Percentiles rank a stretch among this genome's conserved stretches.
phyloP scores from a whole-genome alignment of 2,797 vertebrate species.

The Amazona ochrocephala region DNA sequence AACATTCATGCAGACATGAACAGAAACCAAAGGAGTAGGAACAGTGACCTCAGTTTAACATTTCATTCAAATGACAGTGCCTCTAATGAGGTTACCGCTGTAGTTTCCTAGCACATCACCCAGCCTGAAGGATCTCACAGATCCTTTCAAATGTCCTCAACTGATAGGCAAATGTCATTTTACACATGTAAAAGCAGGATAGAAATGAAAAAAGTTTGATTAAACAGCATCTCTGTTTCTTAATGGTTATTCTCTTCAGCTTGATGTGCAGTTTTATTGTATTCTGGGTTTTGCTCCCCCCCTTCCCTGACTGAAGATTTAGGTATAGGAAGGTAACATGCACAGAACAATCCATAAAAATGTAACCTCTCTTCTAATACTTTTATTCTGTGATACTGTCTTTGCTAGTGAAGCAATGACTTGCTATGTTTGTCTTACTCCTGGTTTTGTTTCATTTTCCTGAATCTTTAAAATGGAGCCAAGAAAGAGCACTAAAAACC shows the following conservation, averaged over 20 bases:
- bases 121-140: not conserved
- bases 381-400: not conserved
- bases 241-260: not conserved
- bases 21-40: slow-evolving; percentile 8
- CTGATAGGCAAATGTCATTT: not conserved
- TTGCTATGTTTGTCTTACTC: not conserved
- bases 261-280: not conserved
- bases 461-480: not conserved
- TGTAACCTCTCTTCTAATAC: not conserved
- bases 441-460: not conserved
- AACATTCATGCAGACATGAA: not conserved
- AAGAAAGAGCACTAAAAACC: not conserved
- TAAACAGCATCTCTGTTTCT: not conserved
- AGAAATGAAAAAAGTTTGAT: not conserved
- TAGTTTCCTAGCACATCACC: not conserved
- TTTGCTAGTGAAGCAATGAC: not conserved
- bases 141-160: not conserved
- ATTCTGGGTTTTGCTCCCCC: not conserved
- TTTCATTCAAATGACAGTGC: slow-evolving; percentile 25
- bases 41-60: slow-evolving; percentile 31
- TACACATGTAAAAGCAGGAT: not conserved
- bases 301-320: accelerated
- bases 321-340: not conserved
- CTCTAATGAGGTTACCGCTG: not conserved
- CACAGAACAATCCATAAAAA: not conserved